Evolutionary conservation across 1,140 invertebrate species (phyloP).

Genomic region (Saxidomus purpurata): DNA sequence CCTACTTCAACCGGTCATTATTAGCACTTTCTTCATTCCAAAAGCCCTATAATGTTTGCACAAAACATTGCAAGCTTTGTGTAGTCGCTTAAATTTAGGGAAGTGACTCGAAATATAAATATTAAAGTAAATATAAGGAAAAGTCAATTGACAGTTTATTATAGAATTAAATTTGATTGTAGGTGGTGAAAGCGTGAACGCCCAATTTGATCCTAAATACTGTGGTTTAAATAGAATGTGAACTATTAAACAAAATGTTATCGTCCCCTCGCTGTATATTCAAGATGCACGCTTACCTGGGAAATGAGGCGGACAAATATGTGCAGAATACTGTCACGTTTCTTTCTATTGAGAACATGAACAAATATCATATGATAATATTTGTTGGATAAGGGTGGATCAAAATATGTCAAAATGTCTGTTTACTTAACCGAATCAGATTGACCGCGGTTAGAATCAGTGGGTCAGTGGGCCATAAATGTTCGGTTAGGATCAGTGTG

Average conservation of each 20-base stretch:
- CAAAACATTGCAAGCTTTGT: not conserved
- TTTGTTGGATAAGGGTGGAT: no score
- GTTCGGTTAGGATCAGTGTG: no score
- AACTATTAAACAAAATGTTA: not conserved
- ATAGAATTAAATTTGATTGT: not conserved
- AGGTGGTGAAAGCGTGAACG: not conserved
- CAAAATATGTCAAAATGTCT: no score
- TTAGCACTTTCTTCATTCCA: not conserved
- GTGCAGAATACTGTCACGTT: no score
- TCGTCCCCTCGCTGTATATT: no score
- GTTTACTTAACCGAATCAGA: no score
- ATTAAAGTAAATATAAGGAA: not conserved
- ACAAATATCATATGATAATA: no score
- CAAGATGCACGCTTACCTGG: no score
- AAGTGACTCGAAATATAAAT: not conserved
- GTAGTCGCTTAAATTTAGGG: not conserved
- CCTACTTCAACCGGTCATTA: not conserved
- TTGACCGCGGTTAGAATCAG: no score
- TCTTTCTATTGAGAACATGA: no score
- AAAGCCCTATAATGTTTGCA: not conserved
- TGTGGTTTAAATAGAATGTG: not conserved
- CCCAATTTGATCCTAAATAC: not conserved
- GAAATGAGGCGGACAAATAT: no score
- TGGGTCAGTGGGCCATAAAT: no score
- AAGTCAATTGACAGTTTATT: not conserved